Evolutionary conservation across 2,797 vertebrate species (phyloP).

Genomic region (Typhlichthys subterraneus): DNA sequence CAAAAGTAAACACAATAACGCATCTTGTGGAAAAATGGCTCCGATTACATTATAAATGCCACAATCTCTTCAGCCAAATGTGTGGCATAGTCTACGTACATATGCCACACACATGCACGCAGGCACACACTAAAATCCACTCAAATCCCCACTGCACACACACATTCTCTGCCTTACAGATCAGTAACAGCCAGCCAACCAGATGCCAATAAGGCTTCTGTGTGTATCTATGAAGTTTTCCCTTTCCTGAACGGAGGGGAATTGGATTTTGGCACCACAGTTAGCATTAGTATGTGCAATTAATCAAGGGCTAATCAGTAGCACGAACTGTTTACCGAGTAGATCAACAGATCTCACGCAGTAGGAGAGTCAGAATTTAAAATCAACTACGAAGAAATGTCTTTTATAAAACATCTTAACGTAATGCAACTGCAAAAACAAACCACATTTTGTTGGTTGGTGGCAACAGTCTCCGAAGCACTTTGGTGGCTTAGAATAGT

Average conservation of each 20-base stretch:
- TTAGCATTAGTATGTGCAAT: conserved; percentile 53
- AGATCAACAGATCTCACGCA: conserved; percentile 22
- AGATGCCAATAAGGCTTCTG: conserved; percentile 44
- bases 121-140: conserved; percentile 19
- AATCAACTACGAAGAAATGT: too few species aligned
- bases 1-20: conserved; percentile 15
- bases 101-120: background rate
- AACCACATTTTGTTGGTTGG: too few species aligned
- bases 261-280: conserved; percentile 44
- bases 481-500: too few species aligned
- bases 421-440: too few species aligned
- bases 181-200: conserved; percentile 51
- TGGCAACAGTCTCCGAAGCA: too few species aligned
- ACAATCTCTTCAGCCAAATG: conserved; percentile 38
- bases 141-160: background rate
- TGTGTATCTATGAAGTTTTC: conserved; percentile 27
- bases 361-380: too few species aligned
- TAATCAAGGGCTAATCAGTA: conserved; percentile 56
- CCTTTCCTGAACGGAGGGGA: conserved; percentile 49
- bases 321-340: conserved; percentile 32
- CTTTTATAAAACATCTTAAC: too few species aligned
- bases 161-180: conserved; percentile 24
- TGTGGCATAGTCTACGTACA: too few species aligned
- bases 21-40: conserved; percentile 70
- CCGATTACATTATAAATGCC: conserved; percentile 52